Conservation (phyloP, 2,113 vertebrate genomes). For the Accipiter cooperii region DNA sequence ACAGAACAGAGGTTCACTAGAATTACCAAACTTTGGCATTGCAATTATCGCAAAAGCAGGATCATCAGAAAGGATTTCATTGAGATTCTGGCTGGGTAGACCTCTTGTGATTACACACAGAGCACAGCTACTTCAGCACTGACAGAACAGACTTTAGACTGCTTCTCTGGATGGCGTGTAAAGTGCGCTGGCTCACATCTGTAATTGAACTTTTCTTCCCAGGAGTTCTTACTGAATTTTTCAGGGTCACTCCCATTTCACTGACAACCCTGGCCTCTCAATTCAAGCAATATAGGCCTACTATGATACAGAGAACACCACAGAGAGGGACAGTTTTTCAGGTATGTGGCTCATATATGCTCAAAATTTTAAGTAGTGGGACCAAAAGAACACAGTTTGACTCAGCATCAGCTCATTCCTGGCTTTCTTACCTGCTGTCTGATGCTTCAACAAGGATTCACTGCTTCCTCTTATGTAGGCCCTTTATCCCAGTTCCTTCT, state of each 20-base stretch:
- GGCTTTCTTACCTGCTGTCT: slow-evolving; percentile 35
- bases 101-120: background rate
- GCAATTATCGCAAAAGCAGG: background rate
- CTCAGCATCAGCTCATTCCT: background rate
- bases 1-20: background rate
- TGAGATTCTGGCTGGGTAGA: background rate
- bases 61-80: background rate
- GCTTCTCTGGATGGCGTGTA: background rate
- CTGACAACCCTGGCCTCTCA: background rate
- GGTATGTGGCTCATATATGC: background rate
- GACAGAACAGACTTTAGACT: background rate
- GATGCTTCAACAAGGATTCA: background rate
- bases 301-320: background rate
- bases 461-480: background rate
- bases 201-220: background rate
- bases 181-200: background rate
- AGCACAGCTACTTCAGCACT: background rate
- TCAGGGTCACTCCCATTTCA: background rate
- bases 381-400: background rate
- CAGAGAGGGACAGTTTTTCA: background rate
- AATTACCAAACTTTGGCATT: background rate
- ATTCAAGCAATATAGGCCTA: background rate
- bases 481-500: background rate
- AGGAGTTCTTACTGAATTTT: background rate
- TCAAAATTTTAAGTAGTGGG: background rate